Conservation (phyloP, 2,797 vertebrate genomes). For the Urosaurus nigricauda region DNA sequence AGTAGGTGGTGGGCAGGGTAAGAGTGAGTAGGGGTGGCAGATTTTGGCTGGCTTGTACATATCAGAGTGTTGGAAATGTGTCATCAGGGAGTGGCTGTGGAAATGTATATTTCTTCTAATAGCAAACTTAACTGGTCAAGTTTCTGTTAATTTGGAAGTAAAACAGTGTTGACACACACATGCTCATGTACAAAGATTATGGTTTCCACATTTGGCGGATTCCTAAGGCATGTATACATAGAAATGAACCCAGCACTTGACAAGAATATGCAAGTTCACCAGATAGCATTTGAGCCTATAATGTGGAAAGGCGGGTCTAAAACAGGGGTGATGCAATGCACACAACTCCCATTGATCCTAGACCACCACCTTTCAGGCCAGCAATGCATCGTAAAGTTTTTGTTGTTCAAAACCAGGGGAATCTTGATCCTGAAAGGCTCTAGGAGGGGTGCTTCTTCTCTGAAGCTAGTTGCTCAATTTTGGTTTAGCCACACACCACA, state of each 20-base stretch:
- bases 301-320: background rate
- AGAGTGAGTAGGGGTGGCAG: background rate
- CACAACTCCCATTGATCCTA: background rate
- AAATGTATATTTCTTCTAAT: too few species aligned
- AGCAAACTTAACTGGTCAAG: too few species aligned
- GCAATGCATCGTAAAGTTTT: background rate
- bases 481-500: background rate
- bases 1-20: background rate
- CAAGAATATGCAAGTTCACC: background rate
- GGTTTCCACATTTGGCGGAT: background rate
- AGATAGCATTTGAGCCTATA: background rate
- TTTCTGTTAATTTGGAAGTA: too few species aligned
- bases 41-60: background rate
- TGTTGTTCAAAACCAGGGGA: background rate
- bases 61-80: background rate
- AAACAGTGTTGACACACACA: background rate
- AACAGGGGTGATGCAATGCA: background rate
- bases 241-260: background rate
- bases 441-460: background rate
- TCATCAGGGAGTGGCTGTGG: background rate
- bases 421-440: background rate
- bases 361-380: background rate
- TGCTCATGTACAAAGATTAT: background rate
- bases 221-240: background rate
- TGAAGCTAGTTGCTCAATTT: background rate